Evolutionary conservation across 53 echinoderm and acorn worm genomes (phyloP).

Genomic region (Luidia sarsii): DNA sequence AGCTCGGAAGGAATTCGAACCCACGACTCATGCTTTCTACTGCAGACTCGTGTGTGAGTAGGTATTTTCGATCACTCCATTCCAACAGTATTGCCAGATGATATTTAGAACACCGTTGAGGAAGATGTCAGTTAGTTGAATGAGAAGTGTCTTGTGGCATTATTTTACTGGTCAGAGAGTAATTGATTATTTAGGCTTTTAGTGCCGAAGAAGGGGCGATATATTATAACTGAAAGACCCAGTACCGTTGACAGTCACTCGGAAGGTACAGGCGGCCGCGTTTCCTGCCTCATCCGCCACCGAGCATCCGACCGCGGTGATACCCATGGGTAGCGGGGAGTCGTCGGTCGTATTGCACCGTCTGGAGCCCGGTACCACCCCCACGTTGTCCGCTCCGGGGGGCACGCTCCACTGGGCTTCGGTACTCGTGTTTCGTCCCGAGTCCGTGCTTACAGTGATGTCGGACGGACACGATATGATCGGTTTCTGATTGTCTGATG

Average conservation of each 20-base stretch:
- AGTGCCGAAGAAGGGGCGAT: too few relatives aligned
- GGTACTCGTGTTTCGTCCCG: neutral
- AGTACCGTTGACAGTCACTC: neutral
- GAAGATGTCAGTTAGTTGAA: too few relatives aligned
- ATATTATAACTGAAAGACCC: too few relatives aligned
- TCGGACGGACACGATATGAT: neutral
- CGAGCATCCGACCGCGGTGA: neutral
- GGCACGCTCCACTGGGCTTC: neutral
- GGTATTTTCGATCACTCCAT: too few relatives aligned
- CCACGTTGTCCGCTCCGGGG: constrained; percentile 2
- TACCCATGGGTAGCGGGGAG: neutral
- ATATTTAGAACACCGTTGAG: too few relatives aligned
- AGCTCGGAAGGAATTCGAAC: too few relatives aligned
- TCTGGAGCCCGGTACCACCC: neutral
- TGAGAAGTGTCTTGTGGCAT: too few relatives aligned
- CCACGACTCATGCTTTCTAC: too few relatives aligned
- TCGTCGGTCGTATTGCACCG: neutral
- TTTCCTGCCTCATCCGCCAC: constrained; percentile 3
- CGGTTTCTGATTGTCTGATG: constrained; percentile 1
- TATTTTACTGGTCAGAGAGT: too few relatives aligned
- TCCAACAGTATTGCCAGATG: too few relatives aligned
- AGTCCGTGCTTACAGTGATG: neutral
- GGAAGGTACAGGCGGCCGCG: neutral
- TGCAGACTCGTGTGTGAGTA: too few relatives aligned
- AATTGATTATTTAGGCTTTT: too few relatives aligned